Evolutionary conservation across 2,888 invertebrate species (phyloP), one percentile per base, ranked within the genome.

Genomic region (Tetranychus piercei): DNA sequence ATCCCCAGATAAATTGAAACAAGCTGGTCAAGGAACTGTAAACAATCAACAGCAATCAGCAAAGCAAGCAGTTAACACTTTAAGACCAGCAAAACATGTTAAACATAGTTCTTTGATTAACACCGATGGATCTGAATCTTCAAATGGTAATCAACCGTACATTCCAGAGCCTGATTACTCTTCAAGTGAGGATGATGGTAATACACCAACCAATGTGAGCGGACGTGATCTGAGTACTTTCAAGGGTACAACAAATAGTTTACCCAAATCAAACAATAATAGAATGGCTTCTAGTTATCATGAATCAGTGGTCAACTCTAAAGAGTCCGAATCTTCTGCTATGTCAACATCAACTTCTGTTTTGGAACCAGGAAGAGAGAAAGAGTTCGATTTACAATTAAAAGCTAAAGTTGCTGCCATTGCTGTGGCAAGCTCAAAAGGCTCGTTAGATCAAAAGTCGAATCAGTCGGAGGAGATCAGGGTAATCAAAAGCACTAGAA

Each of bases 111-210:
- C 20, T 18, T 34, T 69, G 22, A n/a, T 23, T 18, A 23, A 69
- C n/a, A 18, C 20, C 6, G 69, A n/a, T 15, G 55, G 55, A 15
- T 55, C 15, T 15, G 55, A 55, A 55, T 55, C 55, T 15, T 9
- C 18, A 15, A 34, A 43, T 44, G 71, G 23, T 23, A 20, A 45
- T 64, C 45, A 43, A 72, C 89, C 92, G 9, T 90, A 91, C n/a
- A 92, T 92, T 79, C 92, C 92, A 0, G 92, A 92, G 81, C 92
- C 92, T 0, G 92, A 92, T 83, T 92, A 92, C 84, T 91, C 91
- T 82, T 55, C 55, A 55, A 87, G 91, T 83, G 90, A 90, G 0
- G 92, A 91, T 80, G 89, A 88, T 76, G 89, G 89, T 78, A 86
- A 86, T 77, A 74, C 74, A 4, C 73, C 75, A 44, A 76, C 76